Conservation (phyloP, 2,797 vertebrate species). For the Lycodopsis pacificus region DNA sequence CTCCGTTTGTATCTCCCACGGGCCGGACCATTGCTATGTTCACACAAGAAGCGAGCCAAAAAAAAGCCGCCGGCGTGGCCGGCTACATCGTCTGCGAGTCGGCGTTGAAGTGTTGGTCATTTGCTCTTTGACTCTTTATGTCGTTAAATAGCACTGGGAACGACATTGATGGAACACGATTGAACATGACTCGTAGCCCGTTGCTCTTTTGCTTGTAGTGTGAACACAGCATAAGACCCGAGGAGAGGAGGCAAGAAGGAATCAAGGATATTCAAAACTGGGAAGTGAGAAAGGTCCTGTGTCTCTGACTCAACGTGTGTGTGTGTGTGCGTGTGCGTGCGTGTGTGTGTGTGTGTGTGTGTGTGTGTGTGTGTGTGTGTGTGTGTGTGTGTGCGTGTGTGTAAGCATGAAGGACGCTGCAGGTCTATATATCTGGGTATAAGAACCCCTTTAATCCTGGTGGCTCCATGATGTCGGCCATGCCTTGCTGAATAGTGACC, state of each 20-base stretch:
- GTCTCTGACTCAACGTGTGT: conserved; percentile 14
- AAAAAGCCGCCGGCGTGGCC: not conserved
- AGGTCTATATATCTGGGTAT: conserved; percentile 36
- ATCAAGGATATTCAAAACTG: not conserved
- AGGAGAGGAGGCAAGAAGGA: too few species aligned
- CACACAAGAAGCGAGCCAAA: too few species aligned
- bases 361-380: conserved; percentile 26
- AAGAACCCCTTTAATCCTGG: conserved; percentile 61
- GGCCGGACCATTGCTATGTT: too few species aligned
- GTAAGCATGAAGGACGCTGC: conserved; percentile 24
- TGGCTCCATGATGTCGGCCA: conserved; percentile 55
- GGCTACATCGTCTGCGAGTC: not conserved
- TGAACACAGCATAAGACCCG: not conserved
- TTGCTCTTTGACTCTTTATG: not conserved
- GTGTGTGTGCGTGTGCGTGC: conserved; percentile 30
- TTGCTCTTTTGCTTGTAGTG: not conserved
- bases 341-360: conserved; percentile 24
- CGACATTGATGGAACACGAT: not conserved
- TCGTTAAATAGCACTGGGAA: not conserved
- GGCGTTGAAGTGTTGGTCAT: not conserved
- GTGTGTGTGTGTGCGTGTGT: conserved; percentile 24
- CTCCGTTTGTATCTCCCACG: not conserved
- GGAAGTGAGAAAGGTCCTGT: not conserved
- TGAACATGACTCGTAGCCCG: not conserved
- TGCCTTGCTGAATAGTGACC: conserved; percentile 57